Evolutionary conservation across 2,113 vertebrate species (phyloP), one percentile per base, ranked within the genome.

Genomic region (Silurus meridionalis): DNA sequence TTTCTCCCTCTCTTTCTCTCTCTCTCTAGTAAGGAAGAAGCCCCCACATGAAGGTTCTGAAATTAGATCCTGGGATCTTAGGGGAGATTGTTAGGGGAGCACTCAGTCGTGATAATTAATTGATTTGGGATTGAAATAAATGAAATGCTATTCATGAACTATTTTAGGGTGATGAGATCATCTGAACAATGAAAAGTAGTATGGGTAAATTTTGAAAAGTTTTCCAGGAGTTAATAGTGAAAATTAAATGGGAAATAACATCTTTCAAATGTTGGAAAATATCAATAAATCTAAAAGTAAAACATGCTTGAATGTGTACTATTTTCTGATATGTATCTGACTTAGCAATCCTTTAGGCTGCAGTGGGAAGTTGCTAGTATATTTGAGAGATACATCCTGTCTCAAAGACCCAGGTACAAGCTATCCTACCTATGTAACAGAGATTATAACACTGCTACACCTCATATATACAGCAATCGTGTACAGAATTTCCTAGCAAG

Each of bases 11-110:
- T 28, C 25, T 86, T 37, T 37, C 66, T 61, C 57, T 80, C 64
- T 86, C 57, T 15, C 53, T 79, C 63, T 78, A 19, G 17, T 61
- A 15, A 14, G 75, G 84, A 84, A 78, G 86, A 81, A 67, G 72
- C 67, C 85, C 85, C 80, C 75, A 88, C 69, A 88, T 75, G 75
- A 85, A 63, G 84, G 53, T 85, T 87, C 85, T 75, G 57, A 89
- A 87, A 90, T 85, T 63, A 50, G 80, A 89, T 83, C 66, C 55
- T 79, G 61, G 83, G 66, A 52, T 80, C 5, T 25, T 6, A 46
- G 83, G 77, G 8, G 25, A 53, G 53, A 55, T 67, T 67, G 88
- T 83, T 82, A 78, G 69, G 28, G 57, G 50, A 81, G 80, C 82
- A 80, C 78, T 85, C 61, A 87, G 50, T 66, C 75, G 71, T 79